Evolutionary conservation across 2,113 vertebrate species (phyloP).

Genomic region (Brevimyrus niger): DNA sequence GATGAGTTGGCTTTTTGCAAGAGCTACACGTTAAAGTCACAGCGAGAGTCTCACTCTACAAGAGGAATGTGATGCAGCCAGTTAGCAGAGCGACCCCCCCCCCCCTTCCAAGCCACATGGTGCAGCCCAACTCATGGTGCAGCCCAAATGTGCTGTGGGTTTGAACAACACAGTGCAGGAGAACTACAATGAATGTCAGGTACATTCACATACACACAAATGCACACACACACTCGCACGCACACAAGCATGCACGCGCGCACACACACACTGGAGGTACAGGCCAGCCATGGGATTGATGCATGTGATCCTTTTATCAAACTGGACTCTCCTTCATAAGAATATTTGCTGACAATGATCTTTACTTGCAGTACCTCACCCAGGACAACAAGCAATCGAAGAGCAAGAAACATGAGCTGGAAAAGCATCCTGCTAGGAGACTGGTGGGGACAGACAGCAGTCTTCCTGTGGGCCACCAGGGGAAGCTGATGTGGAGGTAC

Average conservation of each 20-base stretch:
- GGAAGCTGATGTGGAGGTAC: neutral
- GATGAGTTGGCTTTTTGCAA: slow-evolving; percentile 1
- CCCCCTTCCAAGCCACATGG: neutral
- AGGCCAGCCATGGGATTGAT: neutral
- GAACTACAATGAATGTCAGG: neutral
- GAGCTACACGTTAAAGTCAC: neutral
- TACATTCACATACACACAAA: neutral
- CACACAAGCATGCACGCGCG: slow-evolving; percentile 21
- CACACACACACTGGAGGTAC: slow-evolving; percentile 27
- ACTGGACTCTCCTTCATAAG: neutral
- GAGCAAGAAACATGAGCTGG: neutral
- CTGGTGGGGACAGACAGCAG: neutral
- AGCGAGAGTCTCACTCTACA: neutral
- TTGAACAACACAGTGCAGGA: neutral
- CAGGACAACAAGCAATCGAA: neutral
- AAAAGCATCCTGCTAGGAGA: neutral
- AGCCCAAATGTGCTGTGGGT: neutral
- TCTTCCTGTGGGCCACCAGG: neutral
- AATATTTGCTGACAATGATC: neutral
- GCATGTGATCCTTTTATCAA: neutral
- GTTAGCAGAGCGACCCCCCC: neutral
- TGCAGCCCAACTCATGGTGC: neutral
- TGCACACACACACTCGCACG: slow-evolving; percentile 22
- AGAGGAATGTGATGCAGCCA: neutral
- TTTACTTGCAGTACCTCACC: neutral